Conservation (phyloP, 2,113 vertebrate genomes). For the Lagopus muta region DNA sequence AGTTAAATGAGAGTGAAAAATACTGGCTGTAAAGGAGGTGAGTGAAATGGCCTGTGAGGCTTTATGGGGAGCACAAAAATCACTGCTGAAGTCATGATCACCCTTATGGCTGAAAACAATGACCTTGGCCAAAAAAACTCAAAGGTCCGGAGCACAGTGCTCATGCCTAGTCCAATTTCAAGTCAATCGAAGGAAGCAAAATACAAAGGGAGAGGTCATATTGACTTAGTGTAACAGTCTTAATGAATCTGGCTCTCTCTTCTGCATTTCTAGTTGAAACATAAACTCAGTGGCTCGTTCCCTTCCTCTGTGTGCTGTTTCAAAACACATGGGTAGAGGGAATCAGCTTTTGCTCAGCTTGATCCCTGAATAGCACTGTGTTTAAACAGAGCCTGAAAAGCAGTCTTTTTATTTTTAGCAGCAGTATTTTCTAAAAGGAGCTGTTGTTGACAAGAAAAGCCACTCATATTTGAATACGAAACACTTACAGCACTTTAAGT, state of each 20-base stretch:
- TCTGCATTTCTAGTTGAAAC: slow-evolving; percentile 36
- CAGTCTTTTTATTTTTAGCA: slow-evolving; percentile 9
- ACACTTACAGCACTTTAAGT: neutral
- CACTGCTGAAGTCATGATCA: neutral
- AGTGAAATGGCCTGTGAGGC: neutral
- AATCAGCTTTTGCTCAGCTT: slow-evolving; percentile 2
- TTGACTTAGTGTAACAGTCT: neutral
- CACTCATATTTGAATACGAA: slow-evolving; percentile 20
- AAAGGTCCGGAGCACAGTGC: neutral
- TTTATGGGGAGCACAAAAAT: slow-evolving; percentile 7
- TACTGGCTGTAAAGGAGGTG: neutral
- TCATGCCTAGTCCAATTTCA: neutral
- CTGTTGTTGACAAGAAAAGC: neutral
- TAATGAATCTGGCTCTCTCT: neutral
- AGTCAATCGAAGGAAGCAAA: slow-evolving; percentile 54
- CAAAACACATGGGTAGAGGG: neutral
- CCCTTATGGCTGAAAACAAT: neutral
- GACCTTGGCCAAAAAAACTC: slow-evolving; percentile 13
- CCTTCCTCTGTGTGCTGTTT: neutral
- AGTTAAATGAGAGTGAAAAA: neutral
- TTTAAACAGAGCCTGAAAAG: neutral
- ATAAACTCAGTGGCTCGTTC: neutral
- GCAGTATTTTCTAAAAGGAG: slow-evolving; percentile 6
- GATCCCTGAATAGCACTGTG: neutral
- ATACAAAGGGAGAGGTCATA: slow-evolving; percentile 35